Conservation (phyloP, 2,113 vertebrate genomes). For the Coracopsis vasa region DNA sequence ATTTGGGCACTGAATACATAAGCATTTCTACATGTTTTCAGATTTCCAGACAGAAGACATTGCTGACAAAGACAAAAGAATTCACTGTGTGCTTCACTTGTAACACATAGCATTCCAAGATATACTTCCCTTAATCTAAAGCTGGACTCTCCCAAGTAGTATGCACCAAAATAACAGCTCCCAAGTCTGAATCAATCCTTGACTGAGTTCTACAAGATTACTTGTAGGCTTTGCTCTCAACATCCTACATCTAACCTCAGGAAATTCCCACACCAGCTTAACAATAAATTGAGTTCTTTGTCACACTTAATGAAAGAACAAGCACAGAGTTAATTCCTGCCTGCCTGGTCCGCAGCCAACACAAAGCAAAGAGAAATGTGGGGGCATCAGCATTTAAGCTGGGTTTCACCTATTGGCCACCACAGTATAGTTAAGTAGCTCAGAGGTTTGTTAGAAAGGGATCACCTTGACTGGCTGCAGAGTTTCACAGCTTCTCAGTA, state of each 20-base stretch:
- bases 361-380: neutral
- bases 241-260: constrained; percentile 4
- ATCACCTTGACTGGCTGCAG: neutral
- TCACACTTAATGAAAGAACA: constrained; percentile 31
- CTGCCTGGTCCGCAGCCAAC: neutral
- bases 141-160: neutral
- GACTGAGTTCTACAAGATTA: neutral
- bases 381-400: constrained; percentile 3
- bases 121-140: neutral
- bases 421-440: neutral
- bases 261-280: constrained; percentile 48
- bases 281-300: constrained; percentile 40
- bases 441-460: neutral
- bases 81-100: neutral
- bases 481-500: neutral
- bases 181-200: neutral
- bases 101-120: neutral
- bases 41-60: neutral
- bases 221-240: constrained; percentile 23
- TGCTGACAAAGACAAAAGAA: neutral
- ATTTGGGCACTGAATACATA: neutral
- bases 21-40: neutral
- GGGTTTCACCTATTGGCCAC: neutral
- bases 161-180: neutral
- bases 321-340: constrained; percentile 35